phyloP scores from a whole-genome alignment of 2,888 invertebrate genomes.

The Quadroppia sp. region DNA sequence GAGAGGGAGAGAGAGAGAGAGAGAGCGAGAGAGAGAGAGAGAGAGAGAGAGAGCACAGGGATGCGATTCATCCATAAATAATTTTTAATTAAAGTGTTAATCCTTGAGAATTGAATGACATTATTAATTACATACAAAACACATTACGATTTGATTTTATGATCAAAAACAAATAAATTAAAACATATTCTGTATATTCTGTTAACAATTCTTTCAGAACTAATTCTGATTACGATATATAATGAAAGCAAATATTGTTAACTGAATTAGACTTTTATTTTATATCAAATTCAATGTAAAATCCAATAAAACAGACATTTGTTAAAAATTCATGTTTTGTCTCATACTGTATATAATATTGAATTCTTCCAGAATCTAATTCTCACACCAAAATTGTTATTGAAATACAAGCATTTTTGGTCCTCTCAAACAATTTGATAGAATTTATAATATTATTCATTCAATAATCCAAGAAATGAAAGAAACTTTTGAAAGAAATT shows the following conservation, averaged over 20 bases:
- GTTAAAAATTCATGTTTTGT: neutral
- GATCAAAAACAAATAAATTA: neutral
- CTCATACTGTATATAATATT: neutral
- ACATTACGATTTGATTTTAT: conserved; percentile 24
- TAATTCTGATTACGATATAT: neutral
- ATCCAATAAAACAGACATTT: neutral
- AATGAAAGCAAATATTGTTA: neutral
- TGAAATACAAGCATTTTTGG: too few relatives aligned
- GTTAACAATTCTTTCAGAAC: neutral
- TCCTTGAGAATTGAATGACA: too few relatives aligned
- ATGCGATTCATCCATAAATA: too few relatives aligned
- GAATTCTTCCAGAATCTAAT: neutral
- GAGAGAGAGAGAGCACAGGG: too few relatives aligned
- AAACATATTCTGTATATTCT: neutral
- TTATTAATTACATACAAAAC: too few relatives aligned
- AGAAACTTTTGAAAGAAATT: neutral
- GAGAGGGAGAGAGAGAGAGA: too few relatives aligned
- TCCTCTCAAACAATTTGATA: too few relatives aligned
- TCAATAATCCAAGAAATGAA: neutral
- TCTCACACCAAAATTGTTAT: neutral
- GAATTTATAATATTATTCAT: too few relatives aligned
- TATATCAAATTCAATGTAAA: neutral
- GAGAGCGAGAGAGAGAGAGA: too few relatives aligned
- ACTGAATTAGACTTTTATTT: too few relatives aligned
- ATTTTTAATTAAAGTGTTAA: too few relatives aligned